Conservation (phyloP, 2,113 vertebrate genomes). For the Bubo blakistoni region DNA sequence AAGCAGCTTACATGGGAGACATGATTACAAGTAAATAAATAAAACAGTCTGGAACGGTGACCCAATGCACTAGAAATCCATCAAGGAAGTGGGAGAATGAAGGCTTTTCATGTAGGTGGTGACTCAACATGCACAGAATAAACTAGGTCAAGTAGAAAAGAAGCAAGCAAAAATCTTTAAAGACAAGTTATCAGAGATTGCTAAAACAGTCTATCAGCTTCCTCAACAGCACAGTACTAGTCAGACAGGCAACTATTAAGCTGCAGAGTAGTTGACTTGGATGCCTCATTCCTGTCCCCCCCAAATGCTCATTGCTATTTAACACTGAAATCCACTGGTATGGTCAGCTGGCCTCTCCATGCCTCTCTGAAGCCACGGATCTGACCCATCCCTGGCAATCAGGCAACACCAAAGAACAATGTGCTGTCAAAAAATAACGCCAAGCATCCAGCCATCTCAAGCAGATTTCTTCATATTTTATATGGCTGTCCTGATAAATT, state of each 20-base stretch:
- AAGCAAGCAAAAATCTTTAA: not conserved
- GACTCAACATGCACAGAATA: not conserved
- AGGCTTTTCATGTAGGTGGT: not conserved
- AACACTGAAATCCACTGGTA: not conserved
- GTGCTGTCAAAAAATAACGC: not conserved
- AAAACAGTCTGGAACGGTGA: not conserved
- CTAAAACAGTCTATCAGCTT: not conserved
- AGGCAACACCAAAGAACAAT: not conserved
- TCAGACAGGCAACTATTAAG: not conserved
- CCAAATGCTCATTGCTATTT: not conserved
- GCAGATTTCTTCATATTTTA: not conserved
- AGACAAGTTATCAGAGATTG: conserved; percentile 8
- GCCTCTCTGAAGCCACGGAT: not conserved
- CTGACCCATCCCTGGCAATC: not conserved
- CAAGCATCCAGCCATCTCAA: not conserved
- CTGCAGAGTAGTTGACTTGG: not conserved
- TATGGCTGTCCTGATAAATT: not conserved
- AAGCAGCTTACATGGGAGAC: not conserved
- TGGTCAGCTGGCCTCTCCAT: not conserved
- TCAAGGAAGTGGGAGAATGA: not conserved
- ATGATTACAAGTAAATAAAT: not conserved
- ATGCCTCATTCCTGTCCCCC: not conserved
- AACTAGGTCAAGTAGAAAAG: conserved; percentile 57
- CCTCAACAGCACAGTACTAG: not conserved
- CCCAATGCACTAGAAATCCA: conserved; percentile 33